Evolutionary conservation across 2,113 vertebrate genomes (phyloP).

Genomic region (Dryoscopus gambensis): DNA sequence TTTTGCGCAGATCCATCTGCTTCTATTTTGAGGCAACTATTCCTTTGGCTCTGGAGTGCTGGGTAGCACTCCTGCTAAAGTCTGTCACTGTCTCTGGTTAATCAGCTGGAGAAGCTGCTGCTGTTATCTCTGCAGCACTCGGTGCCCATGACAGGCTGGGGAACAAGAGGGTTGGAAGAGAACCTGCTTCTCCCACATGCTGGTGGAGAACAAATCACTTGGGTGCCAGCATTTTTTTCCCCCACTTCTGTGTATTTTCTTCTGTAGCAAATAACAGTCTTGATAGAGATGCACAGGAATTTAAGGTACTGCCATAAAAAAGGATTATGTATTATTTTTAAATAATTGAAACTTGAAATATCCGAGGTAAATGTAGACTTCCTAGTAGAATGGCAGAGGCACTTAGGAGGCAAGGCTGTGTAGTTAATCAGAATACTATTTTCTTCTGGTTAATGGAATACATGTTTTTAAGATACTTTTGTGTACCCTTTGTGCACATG

Average conservation of each 20-base stretch:
- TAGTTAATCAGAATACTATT: not conserved
- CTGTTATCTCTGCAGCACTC: constrained; percentile 50
- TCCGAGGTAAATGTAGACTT: not conserved
- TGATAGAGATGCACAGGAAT: not conserved
- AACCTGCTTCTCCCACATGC: constrained; percentile 60
- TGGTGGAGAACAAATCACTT: constrained; percentile 10
- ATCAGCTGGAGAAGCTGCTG: constrained; percentile 67
- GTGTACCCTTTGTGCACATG: not conserved
- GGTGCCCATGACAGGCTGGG: constrained; percentile 57
- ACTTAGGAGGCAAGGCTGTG: not conserved
- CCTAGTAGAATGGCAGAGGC: not conserved
- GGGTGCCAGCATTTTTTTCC: not conserved
- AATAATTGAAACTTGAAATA: not conserved
- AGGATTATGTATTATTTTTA: not conserved
- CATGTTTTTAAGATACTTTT: not conserved
- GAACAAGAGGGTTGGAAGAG: constrained; percentile 54
- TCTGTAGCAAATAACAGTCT: not conserved
- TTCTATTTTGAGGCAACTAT: constrained; percentile 63
- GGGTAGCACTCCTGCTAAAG: constrained; percentile 60
- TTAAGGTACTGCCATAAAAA: not conserved
- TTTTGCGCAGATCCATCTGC: constrained; percentile 55
- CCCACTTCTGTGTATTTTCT: not conserved
- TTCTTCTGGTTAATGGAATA: not conserved
- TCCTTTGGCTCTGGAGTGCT: constrained; percentile 60
- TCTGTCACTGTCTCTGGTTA: constrained; percentile 68